phyloP scores from a whole-genome alignment of 1,140 invertebrate species.

The Zaprionus nigranus region DNA sequence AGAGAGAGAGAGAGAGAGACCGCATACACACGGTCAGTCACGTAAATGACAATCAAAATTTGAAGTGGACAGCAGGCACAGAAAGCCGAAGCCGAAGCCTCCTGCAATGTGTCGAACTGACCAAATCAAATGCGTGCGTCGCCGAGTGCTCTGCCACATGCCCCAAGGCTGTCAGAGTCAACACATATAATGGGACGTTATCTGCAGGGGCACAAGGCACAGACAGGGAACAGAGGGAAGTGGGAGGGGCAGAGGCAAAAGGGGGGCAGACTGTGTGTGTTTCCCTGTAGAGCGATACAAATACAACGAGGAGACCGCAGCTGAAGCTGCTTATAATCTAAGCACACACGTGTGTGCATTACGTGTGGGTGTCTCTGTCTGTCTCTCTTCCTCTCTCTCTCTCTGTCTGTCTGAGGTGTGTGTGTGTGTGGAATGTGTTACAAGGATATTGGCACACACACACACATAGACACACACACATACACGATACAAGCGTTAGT shows the following conservation, averaged over 20 bases:
- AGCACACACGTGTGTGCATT: slow-evolving; percentile 46
- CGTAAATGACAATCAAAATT: slow-evolving; percentile 81
- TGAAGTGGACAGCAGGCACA: slow-evolving; percentile 59
- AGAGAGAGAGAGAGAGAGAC: background rate
- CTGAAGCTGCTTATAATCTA: slow-evolving; percentile 74
- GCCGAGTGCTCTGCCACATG: slow-evolving; percentile 41
- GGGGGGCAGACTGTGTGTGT: background rate
- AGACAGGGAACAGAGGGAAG: no score
- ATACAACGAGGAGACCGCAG: slow-evolving; percentile 61
- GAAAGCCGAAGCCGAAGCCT: slow-evolving; percentile 45
- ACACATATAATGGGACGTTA: slow-evolving; percentile 64
- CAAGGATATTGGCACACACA: slow-evolving; percentile 50
- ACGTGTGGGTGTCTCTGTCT: slow-evolving; percentile 30
- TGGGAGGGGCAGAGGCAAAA: background rate
- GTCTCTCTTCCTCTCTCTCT: background rate
- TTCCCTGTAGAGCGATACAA: slow-evolving; percentile 65
- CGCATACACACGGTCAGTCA: slow-evolving; percentile 44
- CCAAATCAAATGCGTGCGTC: slow-evolving; percentile 70
- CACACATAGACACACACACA: slow-evolving; percentile 15
- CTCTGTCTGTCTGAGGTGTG: slow-evolving; percentile 8
- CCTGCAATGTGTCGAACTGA: slow-evolving; percentile 56
- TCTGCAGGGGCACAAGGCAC: slow-evolving; percentile 47
- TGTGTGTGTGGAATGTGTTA: slow-evolving; percentile 53
- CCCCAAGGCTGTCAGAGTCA: slow-evolving; percentile 77
- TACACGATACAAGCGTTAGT: slow-evolving; percentile 35